These are phyloP conservation scores for Chaitophorus viminalis DNA, from an alignment of 2,888 invertebrate genomes.

Conservation along the genomic window DNA sequence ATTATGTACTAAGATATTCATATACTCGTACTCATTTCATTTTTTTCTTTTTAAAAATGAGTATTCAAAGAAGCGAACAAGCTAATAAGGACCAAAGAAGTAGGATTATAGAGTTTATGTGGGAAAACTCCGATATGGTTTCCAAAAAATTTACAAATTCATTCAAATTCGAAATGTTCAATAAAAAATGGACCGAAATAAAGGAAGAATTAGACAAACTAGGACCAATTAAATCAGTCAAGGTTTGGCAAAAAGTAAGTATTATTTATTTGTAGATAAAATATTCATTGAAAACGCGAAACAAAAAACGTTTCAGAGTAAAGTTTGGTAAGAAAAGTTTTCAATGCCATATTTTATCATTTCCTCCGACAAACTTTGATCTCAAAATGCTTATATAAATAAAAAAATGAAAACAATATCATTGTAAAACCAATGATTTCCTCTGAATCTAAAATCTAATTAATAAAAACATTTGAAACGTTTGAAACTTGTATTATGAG, in stretches of 20 bases:
- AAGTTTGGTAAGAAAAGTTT: no score
- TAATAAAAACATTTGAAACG: no score
- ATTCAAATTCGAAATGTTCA: neutral
- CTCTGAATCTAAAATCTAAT: no score
- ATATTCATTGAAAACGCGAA: neutral
- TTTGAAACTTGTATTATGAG: no score
- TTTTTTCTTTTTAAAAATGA: neutral
- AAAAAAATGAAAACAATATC: no score
- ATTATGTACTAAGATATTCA: slow-evolving; percentile 11
- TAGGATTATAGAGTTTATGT: slow-evolving; percentile 12
- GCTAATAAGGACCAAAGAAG: slow-evolving; percentile 3
- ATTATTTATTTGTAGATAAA: slow-evolving; percentile 11
- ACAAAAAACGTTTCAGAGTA: no score
- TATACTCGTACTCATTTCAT: neutral
- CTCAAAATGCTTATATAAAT: no score
- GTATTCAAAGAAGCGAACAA: slow-evolving; percentile 18
- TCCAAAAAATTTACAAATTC: slow-evolving; percentile 8
- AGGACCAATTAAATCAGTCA: slow-evolving; percentile 14
- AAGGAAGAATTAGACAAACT: slow-evolving; percentile 15
- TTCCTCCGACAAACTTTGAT: no score
- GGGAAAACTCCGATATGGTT: slow-evolving; percentile 1
- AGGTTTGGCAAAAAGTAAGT: slow-evolving; percentile 27
- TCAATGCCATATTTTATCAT: no score
- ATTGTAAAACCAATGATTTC: no score
- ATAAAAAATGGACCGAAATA: neutral